A percentile compares a stretch with the other conserved stretches of the same genome.
Conservation (phyloP, 2,113 vertebrate species). For the Tetrao urogallus region DNA sequence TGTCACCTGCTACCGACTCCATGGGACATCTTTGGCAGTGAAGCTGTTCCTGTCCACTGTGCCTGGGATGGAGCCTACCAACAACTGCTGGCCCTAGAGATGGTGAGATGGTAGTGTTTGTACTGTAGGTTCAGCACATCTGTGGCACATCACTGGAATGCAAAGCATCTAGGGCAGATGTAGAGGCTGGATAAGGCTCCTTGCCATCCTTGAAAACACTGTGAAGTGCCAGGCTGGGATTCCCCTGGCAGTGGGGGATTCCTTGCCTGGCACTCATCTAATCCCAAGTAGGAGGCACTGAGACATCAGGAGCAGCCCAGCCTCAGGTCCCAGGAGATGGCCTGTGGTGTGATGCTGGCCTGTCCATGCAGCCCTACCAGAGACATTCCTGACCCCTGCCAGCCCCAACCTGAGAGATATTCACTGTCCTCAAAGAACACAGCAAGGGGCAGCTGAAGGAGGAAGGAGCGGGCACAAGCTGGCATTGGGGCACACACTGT, state of each 20-base stretch:
- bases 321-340: not conserved
- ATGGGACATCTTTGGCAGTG: not conserved
- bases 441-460: too few relatives aligned
- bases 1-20: slow-evolving; percentile 34
- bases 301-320: not conserved
- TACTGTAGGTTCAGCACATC: not conserved
- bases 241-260: slow-evolving; percentile 44
- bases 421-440: not conserved
- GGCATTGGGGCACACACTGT: fast-evolving
- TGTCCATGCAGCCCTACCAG: fast-evolving
- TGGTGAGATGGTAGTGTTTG: not conserved
- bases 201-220: slow-evolving; percentile 54
- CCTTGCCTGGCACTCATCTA: not conserved
- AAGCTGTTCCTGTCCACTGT: not conserved
- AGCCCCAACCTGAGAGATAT: not conserved
- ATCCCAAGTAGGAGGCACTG: not conserved
- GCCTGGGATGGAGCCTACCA: not conserved
- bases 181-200: not conserved
- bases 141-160: slow-evolving; percentile 14
- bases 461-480: fast-evolving
- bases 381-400: fast-evolving
- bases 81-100: not conserved
- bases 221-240: slow-evolving; percentile 44
- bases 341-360: fast-evolving
- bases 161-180: slow-evolving; percentile 56